Evolutionary conservation across 2,888 invertebrate genomes (phyloP), one percentile per base, ranked within the genome.

Genomic region (Drosophila affinis): DNA sequence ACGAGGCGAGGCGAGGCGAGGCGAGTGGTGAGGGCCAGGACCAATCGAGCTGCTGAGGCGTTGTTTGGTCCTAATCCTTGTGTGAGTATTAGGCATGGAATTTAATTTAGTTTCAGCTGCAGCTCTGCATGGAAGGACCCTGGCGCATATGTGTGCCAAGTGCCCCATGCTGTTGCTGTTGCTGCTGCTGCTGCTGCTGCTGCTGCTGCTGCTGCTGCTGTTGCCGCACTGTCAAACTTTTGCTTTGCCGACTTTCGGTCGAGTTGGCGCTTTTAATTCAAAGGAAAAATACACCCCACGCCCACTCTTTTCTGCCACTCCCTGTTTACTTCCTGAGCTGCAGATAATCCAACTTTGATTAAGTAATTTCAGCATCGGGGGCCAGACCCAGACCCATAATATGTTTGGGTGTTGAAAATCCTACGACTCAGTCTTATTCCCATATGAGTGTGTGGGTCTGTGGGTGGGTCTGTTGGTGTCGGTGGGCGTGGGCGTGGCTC

Each of bases 291-390:
- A n/a, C 39, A 27, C 14, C 14, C 14, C 47, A 47, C 24, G 49
- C 39, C 32, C 39, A 51, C 44, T 44, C 57, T 63, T 57, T 68
- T 57, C 45, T 44, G 56, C 59, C 59, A 18, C 54, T 62, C 62
- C 51, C 57, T 76, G 77, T 76, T 79, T 80, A 71, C 75, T 76
- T 47, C 55, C 72, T 64, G 73, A 68, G 76, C 75, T 79, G 77
- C 69, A 83, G 90, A 89, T 90, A 90, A 90, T 91, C 90, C 91
- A 90, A 90, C 90, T 90, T 90, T 90, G 90, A 90, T 90, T 91
- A 90, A 90, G 90, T 89, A 90, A 90, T 91, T 89, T 89, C 79
- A 61, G 62, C 72, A 68, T 52, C 58, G 62, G 48, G 12, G 65
- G 71, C 9, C 10, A 48, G 17, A 48, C 32, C 71, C 71, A 62